Percentiles rank a stretch among this genome's conserved stretches.
phyloP scores from a whole-genome alignment of 2,797 vertebrate species.

The Falco berigora region DNA sequence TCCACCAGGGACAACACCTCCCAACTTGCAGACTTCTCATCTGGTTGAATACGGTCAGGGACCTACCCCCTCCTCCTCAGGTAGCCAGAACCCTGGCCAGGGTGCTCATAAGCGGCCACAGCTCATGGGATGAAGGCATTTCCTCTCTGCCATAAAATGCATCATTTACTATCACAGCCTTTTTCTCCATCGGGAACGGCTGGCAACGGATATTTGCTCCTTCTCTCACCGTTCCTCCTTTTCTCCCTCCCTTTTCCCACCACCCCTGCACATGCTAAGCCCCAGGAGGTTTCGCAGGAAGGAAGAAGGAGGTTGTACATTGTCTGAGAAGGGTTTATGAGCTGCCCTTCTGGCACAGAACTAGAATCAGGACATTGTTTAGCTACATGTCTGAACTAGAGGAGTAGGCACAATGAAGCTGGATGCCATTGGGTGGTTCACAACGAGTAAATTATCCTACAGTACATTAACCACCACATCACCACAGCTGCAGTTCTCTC shows the following conservation, averaged over 20 bases:
- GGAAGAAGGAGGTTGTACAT: neutral
- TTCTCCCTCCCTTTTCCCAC: neutral
- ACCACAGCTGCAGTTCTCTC: neutral
- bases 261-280: neutral
- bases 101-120: neutral
- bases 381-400: neutral
- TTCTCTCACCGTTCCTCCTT: slow-evolving; percentile 1
- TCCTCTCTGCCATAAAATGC: slow-evolving; percentile 30
- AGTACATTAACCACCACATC: neutral
- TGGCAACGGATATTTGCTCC: neutral
- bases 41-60: neutral
- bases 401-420: neutral
- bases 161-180: neutral
- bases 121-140: slow-evolving; percentile 22
- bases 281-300: neutral
- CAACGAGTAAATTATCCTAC: neutral
- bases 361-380: neutral
- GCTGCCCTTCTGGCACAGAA: slow-evolving; percentile 7
- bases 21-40: slow-evolving; percentile 20
- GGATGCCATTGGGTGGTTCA: neutral
- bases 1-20: slow-evolving; percentile 22
- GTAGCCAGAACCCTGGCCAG: neutral
- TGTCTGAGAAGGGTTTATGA: slow-evolving; percentile 33
- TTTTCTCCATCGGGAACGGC: neutral
- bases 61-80: neutral